Percentiles rank a stretch among this genome's conserved stretches.
Evolutionary conservation across 2,888 invertebrate species (phyloP).

Genomic region (Sesamia inferens): DNA sequence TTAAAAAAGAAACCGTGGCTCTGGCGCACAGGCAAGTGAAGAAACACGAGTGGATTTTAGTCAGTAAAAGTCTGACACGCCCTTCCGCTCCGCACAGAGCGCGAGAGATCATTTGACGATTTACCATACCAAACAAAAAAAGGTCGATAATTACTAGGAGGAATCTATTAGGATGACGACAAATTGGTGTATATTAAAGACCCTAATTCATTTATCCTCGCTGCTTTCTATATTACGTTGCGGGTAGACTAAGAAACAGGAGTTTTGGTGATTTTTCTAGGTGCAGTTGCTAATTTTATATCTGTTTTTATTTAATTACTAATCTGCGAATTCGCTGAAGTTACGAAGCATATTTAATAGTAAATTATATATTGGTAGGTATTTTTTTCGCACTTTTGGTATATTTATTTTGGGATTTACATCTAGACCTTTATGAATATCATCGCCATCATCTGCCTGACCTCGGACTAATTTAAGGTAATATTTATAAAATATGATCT

Average conservation of each 20-base stretch:
- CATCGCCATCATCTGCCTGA: no score
- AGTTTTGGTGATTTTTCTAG: not conserved
- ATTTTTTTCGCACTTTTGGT: not conserved
- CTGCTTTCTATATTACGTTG: conserved; percentile 42
- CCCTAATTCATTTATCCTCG: conserved; percentile 62
- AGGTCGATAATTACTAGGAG: conserved; percentile 19
- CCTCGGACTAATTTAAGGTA: not conserved
- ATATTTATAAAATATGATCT: not conserved
- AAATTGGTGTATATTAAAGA: conserved; percentile 56
- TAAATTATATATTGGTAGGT: not conserved
- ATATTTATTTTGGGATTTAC: not conserved
- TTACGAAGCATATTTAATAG: not conserved
- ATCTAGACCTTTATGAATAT: not conserved
- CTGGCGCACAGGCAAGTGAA: no score
- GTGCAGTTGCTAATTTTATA: not conserved
- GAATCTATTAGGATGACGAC: conserved; percentile 50
- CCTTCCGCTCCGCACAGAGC: no score
- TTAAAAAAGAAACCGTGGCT: no score
- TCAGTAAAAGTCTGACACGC: no score
- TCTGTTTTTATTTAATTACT: not conserved
- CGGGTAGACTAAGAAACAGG: not conserved
- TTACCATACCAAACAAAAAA: no score
- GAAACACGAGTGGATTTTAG: no score
- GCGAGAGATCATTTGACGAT: no score
- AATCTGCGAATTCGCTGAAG: not conserved